These are phyloP conservation scores for Hipposideros armiger DNA, from an alignment of 2,113 vertebrate species.

Conservation along the genomic window DNA sequence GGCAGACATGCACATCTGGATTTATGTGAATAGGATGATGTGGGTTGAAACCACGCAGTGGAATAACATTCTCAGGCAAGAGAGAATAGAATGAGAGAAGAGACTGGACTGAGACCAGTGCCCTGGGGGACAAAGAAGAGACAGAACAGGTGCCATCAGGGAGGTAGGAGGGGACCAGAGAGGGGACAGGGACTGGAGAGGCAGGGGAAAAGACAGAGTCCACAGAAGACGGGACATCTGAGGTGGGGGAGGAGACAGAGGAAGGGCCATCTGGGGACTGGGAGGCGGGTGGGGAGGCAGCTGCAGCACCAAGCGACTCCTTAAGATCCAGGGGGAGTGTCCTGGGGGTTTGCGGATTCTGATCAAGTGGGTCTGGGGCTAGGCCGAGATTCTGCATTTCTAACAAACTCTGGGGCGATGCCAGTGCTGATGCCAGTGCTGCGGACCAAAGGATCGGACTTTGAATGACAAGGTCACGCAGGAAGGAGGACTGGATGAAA, in stretches of 20 bases:
- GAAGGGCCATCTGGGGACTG: not conserved
- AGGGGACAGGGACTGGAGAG: constrained; percentile 54
- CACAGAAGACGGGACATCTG: too few relatives aligned
- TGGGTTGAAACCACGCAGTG: not conserved
- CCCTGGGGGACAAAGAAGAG: not conserved
- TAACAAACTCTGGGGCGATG: not conserved
- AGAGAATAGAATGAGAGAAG: not conserved
- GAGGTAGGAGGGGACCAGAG: constrained; percentile 60
- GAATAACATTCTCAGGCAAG: not conserved
- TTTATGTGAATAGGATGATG: not conserved
- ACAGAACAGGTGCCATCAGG: constrained; percentile 24
- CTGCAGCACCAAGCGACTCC: not conserved
- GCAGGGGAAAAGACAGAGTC: not conserved
- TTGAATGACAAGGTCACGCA: not conserved
- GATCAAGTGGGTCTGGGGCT: not conserved
- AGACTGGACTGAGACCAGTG: not conserved
- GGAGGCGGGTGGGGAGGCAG: not conserved
- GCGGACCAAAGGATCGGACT: accelerated
- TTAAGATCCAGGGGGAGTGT: not conserved
- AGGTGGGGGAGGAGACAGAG: not conserved
- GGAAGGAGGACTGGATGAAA: not conserved
- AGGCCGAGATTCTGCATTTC: not conserved
- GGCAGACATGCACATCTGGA: not conserved
- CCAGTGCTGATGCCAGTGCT: accelerated
- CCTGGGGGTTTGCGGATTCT: not conserved